These are phyloP conservation scores for Globicephala melas DNA, from an alignment of 2,113 vertebrate genomes.

Conservation along the genomic window DNA sequence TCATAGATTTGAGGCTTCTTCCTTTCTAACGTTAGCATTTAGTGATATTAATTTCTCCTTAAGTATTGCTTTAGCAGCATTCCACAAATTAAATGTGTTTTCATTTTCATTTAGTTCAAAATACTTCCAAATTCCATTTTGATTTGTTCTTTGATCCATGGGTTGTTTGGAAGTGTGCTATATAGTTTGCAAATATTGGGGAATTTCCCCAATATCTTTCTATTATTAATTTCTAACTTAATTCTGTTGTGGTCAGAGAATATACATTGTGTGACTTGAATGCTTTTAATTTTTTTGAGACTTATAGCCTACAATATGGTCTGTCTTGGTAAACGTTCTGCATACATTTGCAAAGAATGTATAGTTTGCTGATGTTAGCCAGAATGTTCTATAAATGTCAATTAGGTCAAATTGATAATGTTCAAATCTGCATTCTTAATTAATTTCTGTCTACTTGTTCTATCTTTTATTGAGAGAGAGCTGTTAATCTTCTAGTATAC, in stretches of 20 bases:
- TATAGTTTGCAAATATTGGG: neutral
- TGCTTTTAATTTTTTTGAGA: neutral
- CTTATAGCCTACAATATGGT: neutral
- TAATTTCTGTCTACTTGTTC: neutral
- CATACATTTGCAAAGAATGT: neutral
- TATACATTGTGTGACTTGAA: neutral
- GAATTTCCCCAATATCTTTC: neutral
- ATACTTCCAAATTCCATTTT: neutral
- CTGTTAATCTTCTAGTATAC: neutral
- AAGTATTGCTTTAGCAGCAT: neutral
- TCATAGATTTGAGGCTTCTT: neutral
- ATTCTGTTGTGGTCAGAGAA: neutral
- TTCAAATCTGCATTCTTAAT: neutral
- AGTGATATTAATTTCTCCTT: neutral
- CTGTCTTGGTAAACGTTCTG: neutral
- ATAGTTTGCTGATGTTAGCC: neutral
- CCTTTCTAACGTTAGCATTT: neutral
- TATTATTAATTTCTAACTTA: neutral
- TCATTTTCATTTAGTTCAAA: neutral
- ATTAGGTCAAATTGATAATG: neutral
- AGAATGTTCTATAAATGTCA: neutral
- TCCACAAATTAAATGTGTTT: neutral
- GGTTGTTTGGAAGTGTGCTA: neutral
- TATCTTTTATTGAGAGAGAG: neutral
- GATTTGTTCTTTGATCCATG: neutral